Evolutionary conservation across 2,113 vertebrate genomes (phyloP).

Genomic region (Crypturellus undulatus): DNA sequence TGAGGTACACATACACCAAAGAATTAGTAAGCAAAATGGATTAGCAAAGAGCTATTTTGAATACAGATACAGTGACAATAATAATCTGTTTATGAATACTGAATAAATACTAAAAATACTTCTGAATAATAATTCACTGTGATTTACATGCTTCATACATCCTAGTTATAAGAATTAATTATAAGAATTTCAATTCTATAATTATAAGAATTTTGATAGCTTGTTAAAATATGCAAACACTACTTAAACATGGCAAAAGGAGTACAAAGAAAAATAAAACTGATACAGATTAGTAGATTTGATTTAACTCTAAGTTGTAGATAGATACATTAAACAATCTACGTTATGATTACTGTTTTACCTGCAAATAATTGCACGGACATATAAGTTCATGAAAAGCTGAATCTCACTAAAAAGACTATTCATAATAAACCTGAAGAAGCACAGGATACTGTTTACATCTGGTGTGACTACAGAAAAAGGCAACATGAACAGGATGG

Average conservation of each 20-base stretch:
- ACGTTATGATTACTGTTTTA: background rate
- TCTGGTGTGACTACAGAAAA: background rate
- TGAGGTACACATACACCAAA: background rate
- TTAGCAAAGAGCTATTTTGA: background rate
- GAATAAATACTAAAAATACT: background rate
- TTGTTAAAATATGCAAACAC: constrained; percentile 6
- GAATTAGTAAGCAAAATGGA: background rate
- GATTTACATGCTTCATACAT: background rate
- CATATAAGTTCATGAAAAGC: background rate
- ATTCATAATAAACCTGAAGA: background rate
- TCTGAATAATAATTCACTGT: background rate
- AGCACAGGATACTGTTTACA: accelerated
- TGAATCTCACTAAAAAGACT: background rate
- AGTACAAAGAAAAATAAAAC: background rate
- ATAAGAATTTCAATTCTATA: background rate
- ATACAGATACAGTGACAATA: background rate
- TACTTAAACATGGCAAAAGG: background rate
- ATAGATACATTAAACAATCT: background rate
- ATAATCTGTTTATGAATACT: background rate
- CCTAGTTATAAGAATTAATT: background rate
- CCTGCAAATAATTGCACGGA: background rate
- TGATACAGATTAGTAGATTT: background rate
- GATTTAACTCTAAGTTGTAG: background rate
- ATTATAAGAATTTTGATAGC: background rate
- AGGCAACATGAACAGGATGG: background rate